Evolutionary conservation across 1,140 invertebrate genomes (phyloP).

Genomic region (Panulirus ornatus): DNA sequence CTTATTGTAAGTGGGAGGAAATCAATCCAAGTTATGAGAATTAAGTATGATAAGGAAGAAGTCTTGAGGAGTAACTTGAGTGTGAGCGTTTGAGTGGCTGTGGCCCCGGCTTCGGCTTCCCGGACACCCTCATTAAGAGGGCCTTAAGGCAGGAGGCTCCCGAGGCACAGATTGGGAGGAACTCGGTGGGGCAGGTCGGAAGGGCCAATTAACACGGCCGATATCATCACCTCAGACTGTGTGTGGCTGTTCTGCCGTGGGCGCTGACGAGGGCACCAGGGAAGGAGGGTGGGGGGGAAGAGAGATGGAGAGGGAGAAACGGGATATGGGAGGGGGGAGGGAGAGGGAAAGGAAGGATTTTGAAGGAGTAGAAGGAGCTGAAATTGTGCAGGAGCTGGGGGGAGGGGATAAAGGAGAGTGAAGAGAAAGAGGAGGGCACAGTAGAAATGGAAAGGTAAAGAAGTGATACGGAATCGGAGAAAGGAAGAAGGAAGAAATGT

Average conservation of each 20-base stretch:
- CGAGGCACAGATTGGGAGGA: conserved; percentile 57
- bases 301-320: neutral
- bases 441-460: neutral
- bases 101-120: conserved; percentile 28
- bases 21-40: too few species aligned
- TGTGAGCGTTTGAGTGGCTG: neutral
- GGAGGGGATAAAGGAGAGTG: neutral
- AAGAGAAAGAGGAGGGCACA: conserved; percentile 7
- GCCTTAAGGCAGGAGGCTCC: conserved; percentile 42
- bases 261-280: conserved; percentile 11
- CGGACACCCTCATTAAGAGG: conserved; percentile 30
- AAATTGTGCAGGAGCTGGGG: neutral
- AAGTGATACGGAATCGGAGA: neutral
- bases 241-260: conserved; percentile 42
- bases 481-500: neutral
- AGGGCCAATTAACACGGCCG: conserved; percentile 62
- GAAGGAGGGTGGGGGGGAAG: neutral
- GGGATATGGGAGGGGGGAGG: neutral
- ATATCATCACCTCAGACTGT: conserved; percentile 59
- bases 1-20: too few species aligned
- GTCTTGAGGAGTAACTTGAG: too few species aligned
- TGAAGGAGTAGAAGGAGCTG: neutral
- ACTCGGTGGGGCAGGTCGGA: conserved; percentile 61
- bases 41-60: too few species aligned
- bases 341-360: conserved; percentile 12